Percentiles rank a stretch among this genome's conserved stretches.
These are phyloP conservation scores for Zosterops lateralis DNA, from an alignment of 2,113 vertebrate species.

Conservation along the genomic window DNA sequence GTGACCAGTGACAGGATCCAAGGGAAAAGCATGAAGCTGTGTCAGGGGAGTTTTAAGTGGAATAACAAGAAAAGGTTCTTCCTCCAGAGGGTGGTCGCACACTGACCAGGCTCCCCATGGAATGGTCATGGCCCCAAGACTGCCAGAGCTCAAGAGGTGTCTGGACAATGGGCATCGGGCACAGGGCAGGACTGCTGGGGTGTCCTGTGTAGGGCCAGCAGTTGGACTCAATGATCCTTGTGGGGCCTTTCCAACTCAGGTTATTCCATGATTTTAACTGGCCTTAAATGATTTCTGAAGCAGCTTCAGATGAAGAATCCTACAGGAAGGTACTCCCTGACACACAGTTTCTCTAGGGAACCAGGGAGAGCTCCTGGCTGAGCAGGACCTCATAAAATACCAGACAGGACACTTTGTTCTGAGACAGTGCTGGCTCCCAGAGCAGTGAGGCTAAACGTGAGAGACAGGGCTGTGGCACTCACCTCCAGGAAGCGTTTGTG, in stretches of 20 bases:
- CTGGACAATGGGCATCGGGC: background rate
- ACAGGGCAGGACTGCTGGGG: background rate
- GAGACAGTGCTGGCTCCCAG: background rate
- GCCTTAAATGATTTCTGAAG: background rate
- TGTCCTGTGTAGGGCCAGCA: background rate
- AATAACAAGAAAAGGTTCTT: background rate
- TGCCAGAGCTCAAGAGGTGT: background rate
- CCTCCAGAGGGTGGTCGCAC: rapidly evolving
- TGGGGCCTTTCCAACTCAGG: background rate
- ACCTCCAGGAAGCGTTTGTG: conserved; percentile 93
- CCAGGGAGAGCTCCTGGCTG: background rate
- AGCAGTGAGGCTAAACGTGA: rapidly evolving
- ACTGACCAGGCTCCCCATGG: background rate
- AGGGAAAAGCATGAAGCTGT: background rate
- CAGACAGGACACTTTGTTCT: rapidly evolving
- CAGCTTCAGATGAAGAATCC: background rate
- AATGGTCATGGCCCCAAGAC: background rate
- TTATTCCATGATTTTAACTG: background rate
- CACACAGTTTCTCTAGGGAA: background rate
- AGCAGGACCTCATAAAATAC: background rate
- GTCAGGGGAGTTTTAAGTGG: background rate
- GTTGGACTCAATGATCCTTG: background rate
- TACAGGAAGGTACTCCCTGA: background rate
- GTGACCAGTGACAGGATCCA: rapidly evolving
- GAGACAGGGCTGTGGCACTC: rapidly evolving